Base-by-base conservation (phyloP, 1,140 invertebrate genomes). In the Elysia chlorotica region DNA sequence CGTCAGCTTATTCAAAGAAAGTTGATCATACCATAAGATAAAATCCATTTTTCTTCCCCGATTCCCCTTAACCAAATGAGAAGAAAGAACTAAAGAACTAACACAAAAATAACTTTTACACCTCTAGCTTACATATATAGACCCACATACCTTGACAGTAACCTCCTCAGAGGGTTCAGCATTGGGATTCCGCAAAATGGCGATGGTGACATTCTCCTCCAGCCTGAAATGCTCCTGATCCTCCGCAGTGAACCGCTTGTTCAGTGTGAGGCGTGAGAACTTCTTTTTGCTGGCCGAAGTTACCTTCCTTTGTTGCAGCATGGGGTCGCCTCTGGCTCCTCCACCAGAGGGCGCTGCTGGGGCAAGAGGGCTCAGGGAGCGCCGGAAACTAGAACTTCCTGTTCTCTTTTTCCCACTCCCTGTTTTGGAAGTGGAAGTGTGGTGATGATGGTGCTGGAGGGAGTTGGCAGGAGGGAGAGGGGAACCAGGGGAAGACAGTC, bases 101-200 rank as follows among this genome's bases (percentile, higher is more conserved):
- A 6, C 33, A 66, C n/a, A n/a, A n/a, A n/a, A n/a, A n/a, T n/a
- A n/a, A n/a, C n/a, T n/a, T n/a, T n/a, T n/a, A n/a, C n/a, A n/a
- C n/a, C n/a, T n/a, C n/a, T n/a, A n/a, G n/a, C n/a, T n/a, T n/a
- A n/a, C n/a, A n/a, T n/a, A n/a, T n/a, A n/a, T n/a, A n/a, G n/a
- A n/a, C n/a, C n/a, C n/a, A 53, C 19, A 14, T 63, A 71, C 66
- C 57, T 63, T 68, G 19, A 76, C 74, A n/a, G 74, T 76, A 23
- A 71, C 71, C 38, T 76, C 74, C 48, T 76, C 74, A 0, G 74
- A 76, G 2, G 74, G 74, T 59, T 76, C 70, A 1, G 71, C 74
- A 61, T 70, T 68, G 17, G 74, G 71, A 21, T 76, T 76, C 6
- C 74, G 65, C 41, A 71, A 48, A 21, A 71, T 71, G 5, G 69